Evolutionary conservation across 2,113 vertebrate genomes (phyloP), one percentile per base, ranked within the genome.

Genomic region (Calyptomena viridis): DNA sequence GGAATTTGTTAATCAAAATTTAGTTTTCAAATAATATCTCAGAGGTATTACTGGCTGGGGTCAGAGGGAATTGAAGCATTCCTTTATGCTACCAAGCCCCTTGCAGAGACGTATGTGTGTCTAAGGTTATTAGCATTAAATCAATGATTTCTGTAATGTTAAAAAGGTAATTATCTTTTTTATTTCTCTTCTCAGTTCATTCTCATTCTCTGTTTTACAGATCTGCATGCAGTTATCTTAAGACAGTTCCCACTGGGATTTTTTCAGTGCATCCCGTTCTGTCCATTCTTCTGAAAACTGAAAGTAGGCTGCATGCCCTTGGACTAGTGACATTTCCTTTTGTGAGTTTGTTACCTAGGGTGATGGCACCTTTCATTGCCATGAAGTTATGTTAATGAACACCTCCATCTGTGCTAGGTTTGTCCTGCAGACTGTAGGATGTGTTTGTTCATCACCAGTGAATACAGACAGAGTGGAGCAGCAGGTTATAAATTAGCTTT

Each of bases 401-500:
- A 94, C 95, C 95, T 92, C 87, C 42, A 12, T 82, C 63, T 87
- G 49, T 69, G 52, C 64, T 35, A 60, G 56, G 46, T 85, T 68
- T 60, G 75, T 95, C 63, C 63, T 86, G 27, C 63, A 84, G 56
- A 56, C 62, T 76, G 50, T 66, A 39, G 44, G 85, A 63, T 75
- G 59, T 83, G 84, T 92, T 95, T 90, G 83, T 89, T 94, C 94
- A 74, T 88, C 80, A 47, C 53, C 42, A 50, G 76, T 40, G 84
- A 93, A 78, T 75, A 71, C 81, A 68, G 68, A 84, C 75, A 82
- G 78, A 92, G 89, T 28, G 53, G 68, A 84, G 80, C 69, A 94
- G 76, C 74, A 63, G 76, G 92, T 89, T 94, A 96, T 92, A 94
- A 94, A 96, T 96, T 94, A 94, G 68, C 86, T 91, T 91, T 84